Evolutionary conservation across 2,113 vertebrate species (phyloP), one percentile per base, ranked within the genome.

Genomic region (Entosphenus tridentatus): DNA sequence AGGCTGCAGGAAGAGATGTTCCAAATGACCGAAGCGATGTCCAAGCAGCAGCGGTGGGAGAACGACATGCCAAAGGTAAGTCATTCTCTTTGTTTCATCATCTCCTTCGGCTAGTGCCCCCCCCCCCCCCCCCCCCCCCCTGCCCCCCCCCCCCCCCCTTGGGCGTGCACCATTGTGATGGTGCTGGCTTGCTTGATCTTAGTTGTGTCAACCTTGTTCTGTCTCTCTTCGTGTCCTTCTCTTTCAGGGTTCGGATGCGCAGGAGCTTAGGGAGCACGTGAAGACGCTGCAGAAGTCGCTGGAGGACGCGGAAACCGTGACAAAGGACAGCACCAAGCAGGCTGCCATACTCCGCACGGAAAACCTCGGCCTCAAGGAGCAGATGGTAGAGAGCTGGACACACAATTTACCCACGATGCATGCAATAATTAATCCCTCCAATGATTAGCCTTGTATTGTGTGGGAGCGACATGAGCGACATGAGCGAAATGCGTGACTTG

Each of bases 301-400:
- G 13, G 73, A 80, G 54, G 89, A 96, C 57, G 83, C 85, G 1
- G 85, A 92, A 79, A 71, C 74, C 0, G 16, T 96, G 74, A 83
- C 83, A 57, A 76, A 82, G 68, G 89, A 97, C 72, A 84, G 88
- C 10, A 91, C 83, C 78, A 93, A 79, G 73, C 84, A 96, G 68
- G 85, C 87, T 79, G 84, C 92, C 18, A 75, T 88, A 74, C 81
- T 95, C 65, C 83, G 84, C 70, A 86, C 77, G 72, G 82, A 84
- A 72, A 89, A 87, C 67, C 70, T 83, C 1, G 75, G 82, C 8
- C 75, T 96, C n/a, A 85, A 84, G 71, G 84, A 91, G 70, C 79
- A 74, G 67, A 81, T 85, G 72, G 91, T 83, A 71, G 77, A 78
- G 10, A 54, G 14, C 56, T 2, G 58, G 58, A 10, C 21, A 10